Base-by-base conservation (phyloP, 1,140 invertebrate genomes). In the Drosophila nikananu region DNA sequence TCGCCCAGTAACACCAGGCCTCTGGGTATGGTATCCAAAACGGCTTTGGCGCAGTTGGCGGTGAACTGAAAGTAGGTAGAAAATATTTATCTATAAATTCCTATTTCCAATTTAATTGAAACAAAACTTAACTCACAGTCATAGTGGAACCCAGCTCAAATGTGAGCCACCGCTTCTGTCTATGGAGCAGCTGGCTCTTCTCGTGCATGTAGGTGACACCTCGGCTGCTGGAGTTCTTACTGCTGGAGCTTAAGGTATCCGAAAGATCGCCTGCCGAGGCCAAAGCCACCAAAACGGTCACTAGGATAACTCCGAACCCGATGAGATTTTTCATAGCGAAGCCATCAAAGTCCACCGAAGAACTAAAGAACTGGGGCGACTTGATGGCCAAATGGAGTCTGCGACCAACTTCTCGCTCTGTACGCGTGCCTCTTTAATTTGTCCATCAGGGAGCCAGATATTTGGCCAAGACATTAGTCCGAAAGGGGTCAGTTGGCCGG, bases 131-230 rank as follows among this genome's bases (percentile, higher is more conserved):
- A 77, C 84, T 66, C 13, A 89, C 84, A 13, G 84, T 84, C 1
- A 89, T 9, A 2, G 86, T 30, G 8, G 70, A 57, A 19, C 84
- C 81, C 66, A 81, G 41, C 7, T 89, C 84, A 8, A 84, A 89
- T 27, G 80, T 83, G 17, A 89, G 86, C 84, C 84, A 89, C 15
- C 84, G 70, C 52, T 89, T 89, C n/a, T 84, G 70, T 1, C 84
- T 74, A 19, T 70, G 64, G 21, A 89, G 46, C 23, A 89, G 9
- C 6, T 78, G 68, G 0, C 66, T 42, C 35, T 80, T 70, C 17
- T 89, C 68, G 1, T 71, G 81, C 23, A 89, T 68, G 27, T 75
- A 81, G 27, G 81, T 89, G 19, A 84, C 65, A 5, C 48, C 39
- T 10, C 49, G 63, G 46, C 42, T 52, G 42, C 57, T 58, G 10